A percentile compares a stretch with the other conserved stretches of the same genome.
phyloP scores from a whole-genome alignment of 2,113 vertebrate genomes.

The Elaphurus davidianus region DNA sequence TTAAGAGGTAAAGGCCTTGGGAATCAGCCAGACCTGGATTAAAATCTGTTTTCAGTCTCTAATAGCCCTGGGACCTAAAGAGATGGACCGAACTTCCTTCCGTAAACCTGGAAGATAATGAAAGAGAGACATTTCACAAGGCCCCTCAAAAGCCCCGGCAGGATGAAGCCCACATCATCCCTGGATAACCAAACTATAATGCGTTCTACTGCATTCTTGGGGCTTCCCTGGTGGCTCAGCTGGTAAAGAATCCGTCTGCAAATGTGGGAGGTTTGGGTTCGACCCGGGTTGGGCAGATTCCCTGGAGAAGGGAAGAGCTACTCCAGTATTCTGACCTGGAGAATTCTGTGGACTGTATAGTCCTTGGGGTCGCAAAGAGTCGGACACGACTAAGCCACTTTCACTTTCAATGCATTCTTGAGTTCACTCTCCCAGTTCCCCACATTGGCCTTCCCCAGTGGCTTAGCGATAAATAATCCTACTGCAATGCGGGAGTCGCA shows the following conservation, averaged over 20 bases:
- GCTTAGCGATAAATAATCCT: background rate
- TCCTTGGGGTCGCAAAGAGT: background rate
- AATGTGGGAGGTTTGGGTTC: background rate
- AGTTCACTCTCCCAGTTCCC: background rate
- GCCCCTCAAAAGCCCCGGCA: background rate
- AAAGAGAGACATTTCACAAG: background rate
- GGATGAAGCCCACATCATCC: background rate
- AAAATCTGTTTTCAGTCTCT: background rate
- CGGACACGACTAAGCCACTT: accelerated
- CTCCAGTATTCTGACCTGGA: background rate
- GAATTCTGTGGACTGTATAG: background rate
- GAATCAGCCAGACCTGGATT: background rate
- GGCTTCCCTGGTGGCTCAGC: background rate
- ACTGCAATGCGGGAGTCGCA: background rate
- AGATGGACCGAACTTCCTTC: background rate
- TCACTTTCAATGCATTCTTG: background rate
- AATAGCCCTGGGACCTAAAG: background rate
- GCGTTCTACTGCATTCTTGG: background rate
- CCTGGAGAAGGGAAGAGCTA: background rate
- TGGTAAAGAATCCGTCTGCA: background rate
- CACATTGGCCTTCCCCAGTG: background rate
- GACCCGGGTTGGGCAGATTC: background rate
- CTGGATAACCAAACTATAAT: background rate
- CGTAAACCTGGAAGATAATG: background rate
- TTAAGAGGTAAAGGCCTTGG: background rate